These are phyloP conservation scores for Ormyrus labotus DNA, from an alignment of 2,888 invertebrate species.

Conservation along the genomic window DNA sequence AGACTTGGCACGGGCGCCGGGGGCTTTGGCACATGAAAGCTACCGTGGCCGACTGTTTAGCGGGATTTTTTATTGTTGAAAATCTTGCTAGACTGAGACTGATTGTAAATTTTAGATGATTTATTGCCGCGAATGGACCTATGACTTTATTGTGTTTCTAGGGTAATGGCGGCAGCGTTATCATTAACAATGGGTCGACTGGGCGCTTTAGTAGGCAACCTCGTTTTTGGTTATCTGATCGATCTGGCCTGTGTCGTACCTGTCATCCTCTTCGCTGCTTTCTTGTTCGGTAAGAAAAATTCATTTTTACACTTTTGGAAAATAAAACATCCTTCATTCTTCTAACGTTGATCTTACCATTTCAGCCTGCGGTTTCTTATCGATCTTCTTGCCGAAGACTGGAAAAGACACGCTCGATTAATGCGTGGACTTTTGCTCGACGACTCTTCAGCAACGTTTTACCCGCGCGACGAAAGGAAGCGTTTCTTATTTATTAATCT, in stretches of 20 bases:
- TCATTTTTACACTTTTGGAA: not conserved
- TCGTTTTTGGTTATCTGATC: constrained; percentile 87
- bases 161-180: constrained; percentile 89
- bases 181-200: constrained; percentile 87
- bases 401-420: constrained; percentile 85
- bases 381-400: constrained; percentile 86
- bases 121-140: too few species aligned
- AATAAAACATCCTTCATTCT: constrained; percentile 11
- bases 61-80: too few species aligned
- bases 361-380: constrained; percentile 85
- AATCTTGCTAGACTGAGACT: too few species aligned
- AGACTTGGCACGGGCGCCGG: not conserved
- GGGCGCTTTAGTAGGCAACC: constrained; percentile 86
- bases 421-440: constrained; percentile 16
- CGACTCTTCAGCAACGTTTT: not conserved
- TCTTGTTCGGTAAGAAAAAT: constrained; percentile 82
- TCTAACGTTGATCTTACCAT: constrained; percentile 42
- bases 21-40: too few species aligned
- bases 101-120: too few species aligned
- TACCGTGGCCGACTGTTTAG: too few species aligned
- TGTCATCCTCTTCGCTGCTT: constrained; percentile 84
- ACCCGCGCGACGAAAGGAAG: not conserved
- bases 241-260: constrained; percentile 88
- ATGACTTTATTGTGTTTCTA: constrained; percentile 68
- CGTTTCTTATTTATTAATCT: constrained; percentile 10